Conservation (phyloP, 2,113 vertebrate species). For the Thunnus thynnus region DNA sequence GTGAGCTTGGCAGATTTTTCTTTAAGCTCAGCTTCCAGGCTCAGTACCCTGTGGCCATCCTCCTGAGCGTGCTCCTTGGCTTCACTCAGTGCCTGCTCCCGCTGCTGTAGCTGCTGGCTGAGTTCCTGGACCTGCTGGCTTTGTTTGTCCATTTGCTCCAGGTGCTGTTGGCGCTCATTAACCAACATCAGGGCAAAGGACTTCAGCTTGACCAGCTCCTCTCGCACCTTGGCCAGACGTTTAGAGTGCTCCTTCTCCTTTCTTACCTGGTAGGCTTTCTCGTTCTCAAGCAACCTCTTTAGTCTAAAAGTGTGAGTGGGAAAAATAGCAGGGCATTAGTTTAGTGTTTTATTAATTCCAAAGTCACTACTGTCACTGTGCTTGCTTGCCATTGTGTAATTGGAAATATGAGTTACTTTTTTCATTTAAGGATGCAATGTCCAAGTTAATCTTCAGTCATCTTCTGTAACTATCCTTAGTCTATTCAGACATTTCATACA, state of each 20-base stretch:
- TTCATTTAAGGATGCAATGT: not conserved
- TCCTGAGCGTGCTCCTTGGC: slow-evolving; percentile 88
- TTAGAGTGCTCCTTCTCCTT: slow-evolving; percentile 95
- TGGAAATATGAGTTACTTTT: not conserved
- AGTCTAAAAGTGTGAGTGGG: slow-evolving; percentile 84
- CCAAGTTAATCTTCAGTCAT: not conserved
- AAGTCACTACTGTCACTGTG: not conserved
- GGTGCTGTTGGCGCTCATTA: slow-evolving; percentile 96
- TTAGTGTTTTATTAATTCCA: slow-evolving; percentile 1
- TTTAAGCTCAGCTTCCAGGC: slow-evolving; percentile 92
- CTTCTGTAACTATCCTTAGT: not conserved
- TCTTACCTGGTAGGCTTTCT: slow-evolving; percentile 93
- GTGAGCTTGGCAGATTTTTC: slow-evolving; percentile 88
- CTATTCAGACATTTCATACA: not conserved
- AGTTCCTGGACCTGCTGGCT: slow-evolving; percentile 93
- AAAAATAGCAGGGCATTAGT: slow-evolving; percentile 34
- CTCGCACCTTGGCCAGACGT: slow-evolving; percentile 90
- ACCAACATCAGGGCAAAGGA: slow-evolving; percentile 98
- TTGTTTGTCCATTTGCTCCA: slow-evolving; percentile 96
- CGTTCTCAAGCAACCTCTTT: slow-evolving; percentile 96
- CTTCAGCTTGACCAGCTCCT: slow-evolving; percentile 96
- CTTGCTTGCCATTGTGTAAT: not conserved
- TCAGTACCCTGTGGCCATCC: slow-evolving; percentile 90
- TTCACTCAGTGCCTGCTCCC: slow-evolving; percentile 89
- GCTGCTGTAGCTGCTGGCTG: slow-evolving; percentile 91